phyloP scores from a whole-genome alignment of 1,140 invertebrate species.

The Drosophila insularis region DNA sequence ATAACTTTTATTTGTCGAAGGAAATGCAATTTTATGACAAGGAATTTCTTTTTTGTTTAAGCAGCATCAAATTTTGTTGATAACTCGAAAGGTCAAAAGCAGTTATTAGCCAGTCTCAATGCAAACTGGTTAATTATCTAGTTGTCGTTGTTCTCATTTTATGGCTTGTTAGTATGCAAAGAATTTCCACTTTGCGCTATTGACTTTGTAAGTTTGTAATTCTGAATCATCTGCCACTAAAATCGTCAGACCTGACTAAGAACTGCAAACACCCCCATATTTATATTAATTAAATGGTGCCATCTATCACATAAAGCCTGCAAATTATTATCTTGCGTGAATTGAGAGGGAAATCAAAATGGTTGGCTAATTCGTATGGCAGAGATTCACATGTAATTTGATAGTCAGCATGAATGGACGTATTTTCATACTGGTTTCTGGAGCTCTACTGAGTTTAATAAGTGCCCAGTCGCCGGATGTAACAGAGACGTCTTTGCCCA shows the following conservation, averaged over 20 bases:
- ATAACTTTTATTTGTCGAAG: too few species aligned
- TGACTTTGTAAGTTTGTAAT: not conserved
- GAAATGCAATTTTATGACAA: too few species aligned
- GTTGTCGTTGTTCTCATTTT: constrained; percentile 31
- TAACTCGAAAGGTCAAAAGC: constrained; percentile 58
- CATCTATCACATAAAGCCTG: constrained; percentile 54
- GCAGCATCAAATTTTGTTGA: not conserved
- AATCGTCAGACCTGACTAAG: constrained; percentile 27
- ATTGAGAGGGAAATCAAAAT: constrained; percentile 54
- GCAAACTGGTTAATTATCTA: constrained; percentile 58
- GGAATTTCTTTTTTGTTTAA: not conserved
- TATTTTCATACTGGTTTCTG: constrained; percentile 25
- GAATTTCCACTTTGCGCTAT: constrained; percentile 42
- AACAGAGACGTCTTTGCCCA: constrained; percentile 2
- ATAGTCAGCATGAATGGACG: constrained; percentile 58
- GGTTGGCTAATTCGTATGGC: constrained; percentile 37
- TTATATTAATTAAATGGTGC: constrained; percentile 53
- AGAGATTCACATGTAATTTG: constrained; percentile 53
- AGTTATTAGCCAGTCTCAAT: constrained; percentile 29
- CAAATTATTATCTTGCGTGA: constrained; percentile 44
- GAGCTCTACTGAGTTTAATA: constrained; percentile 16
- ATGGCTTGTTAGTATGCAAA: constrained; percentile 75
- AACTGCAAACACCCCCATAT: constrained; percentile 29
- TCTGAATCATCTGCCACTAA: constrained; percentile 32
- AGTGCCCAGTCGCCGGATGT: not conserved